Evolutionary conservation across 2,888 invertebrate species (phyloP).

Genomic region (Eulithis testata): DNA sequence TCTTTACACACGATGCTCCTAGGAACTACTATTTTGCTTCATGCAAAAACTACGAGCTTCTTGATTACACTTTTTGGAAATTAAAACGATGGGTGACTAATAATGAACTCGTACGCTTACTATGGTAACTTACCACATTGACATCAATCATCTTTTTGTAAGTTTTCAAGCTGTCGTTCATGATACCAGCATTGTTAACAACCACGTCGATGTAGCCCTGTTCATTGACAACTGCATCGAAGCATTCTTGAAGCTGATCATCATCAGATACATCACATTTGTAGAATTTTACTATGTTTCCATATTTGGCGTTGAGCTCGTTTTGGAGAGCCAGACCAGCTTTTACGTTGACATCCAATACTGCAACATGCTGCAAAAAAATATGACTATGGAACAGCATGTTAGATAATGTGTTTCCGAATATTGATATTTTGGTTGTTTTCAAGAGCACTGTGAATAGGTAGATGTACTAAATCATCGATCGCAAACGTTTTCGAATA

Average conservation of each 20-base stretch:
- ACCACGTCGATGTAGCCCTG: constrained; percentile 57
- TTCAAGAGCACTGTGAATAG: no score
- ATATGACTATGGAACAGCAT: no score
- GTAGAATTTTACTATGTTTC: constrained; percentile 54
- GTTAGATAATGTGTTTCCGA: no score
- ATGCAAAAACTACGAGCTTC: no score
- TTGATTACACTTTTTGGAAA: no score
- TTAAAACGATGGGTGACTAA: no score
- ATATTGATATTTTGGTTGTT: no score
- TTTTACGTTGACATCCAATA: constrained; percentile 53
- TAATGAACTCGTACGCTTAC: no score
- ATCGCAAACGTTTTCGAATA: no score
- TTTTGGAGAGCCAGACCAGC: constrained; percentile 50
- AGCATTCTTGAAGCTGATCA: constrained; percentile 48
- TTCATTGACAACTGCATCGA: constrained; percentile 47
- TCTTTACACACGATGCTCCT: no score
- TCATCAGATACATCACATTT: constrained; percentile 62
- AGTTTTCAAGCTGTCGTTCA: constrained; percentile 52
- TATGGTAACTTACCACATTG: constrained; percentile 52
- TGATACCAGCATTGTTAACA: constrained; percentile 59
- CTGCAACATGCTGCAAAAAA: constrained; percentile 54
- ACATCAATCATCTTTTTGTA: constrained; percentile 57
- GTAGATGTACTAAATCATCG: no score
- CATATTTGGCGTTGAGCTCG: constrained; percentile 53
- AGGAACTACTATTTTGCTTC: no score